Conservation (phyloP, 2,888 invertebrate species). For the Cantharis rustica region DNA sequence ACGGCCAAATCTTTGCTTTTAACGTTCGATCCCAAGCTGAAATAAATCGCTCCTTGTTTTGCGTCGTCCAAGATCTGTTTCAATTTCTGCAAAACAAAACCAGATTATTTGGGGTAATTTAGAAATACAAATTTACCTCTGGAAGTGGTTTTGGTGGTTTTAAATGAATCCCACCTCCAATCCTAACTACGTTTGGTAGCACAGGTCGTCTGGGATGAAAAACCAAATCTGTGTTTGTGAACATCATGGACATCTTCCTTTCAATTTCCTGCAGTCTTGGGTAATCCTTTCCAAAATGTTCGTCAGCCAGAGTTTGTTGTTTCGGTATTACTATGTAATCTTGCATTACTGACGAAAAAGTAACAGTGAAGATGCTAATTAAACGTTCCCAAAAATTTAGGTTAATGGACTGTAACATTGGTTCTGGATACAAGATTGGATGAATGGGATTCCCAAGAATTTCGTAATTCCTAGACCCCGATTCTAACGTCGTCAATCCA, state of each 20-base stretch:
- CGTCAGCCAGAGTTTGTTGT: background rate
- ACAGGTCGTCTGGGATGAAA: background rate
- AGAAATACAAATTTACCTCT: background rate
- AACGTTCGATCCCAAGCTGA: background rate
- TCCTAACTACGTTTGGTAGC: background rate
- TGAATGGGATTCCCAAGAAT: constrained; percentile 46
- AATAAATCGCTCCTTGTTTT: background rate
- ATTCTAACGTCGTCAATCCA: constrained; percentile 45
- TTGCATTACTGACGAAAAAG: background rate
- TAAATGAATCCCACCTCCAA: background rate
- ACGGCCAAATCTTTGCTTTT: background rate
- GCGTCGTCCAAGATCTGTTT: background rate
- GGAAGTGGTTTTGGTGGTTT: background rate
- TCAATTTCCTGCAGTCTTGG: background rate
- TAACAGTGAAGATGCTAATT: background rate
- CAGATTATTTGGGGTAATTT: background rate
- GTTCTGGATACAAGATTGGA: constrained; percentile 48
- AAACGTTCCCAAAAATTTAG: constrained; percentile 42
- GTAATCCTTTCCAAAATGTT: background rate
- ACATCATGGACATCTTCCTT: background rate
- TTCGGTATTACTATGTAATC: background rate
- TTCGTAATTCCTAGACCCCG: constrained; percentile 40
- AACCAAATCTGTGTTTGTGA: background rate
- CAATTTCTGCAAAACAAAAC: background rate
- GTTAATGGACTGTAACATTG: constrained; percentile 39